Evolutionary conservation across 2,888 invertebrate species (phyloP).

Genomic region (Agrochola lychnidis): DNA sequence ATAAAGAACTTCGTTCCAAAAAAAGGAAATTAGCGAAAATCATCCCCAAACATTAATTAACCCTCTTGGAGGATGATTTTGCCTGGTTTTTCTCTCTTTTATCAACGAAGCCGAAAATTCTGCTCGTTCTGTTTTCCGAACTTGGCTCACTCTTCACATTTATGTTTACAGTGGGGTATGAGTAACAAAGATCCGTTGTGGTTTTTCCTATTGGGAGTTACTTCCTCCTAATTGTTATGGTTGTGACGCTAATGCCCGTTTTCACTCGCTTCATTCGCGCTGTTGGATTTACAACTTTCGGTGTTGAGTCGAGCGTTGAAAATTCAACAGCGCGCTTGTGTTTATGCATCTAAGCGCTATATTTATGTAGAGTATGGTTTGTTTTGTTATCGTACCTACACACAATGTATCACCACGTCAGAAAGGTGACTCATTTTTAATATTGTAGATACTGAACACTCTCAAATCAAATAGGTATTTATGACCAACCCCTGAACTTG

Average conservation of each 20-base stretch:
- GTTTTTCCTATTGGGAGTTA: slow-evolving; percentile 2
- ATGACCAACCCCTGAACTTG: no score
- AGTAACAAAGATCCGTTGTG: neutral
- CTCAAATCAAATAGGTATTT: no score
- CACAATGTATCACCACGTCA: neutral
- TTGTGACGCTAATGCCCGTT: neutral
- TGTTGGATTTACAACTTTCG: neutral
- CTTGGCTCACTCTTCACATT: slow-evolving; percentile 11
- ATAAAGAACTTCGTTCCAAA: no score
- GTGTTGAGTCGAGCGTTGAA: neutral
- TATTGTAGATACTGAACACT: no score
- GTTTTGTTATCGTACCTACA: neutral
- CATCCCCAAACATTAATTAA: no score
- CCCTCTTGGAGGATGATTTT: neutral
- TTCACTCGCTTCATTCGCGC: neutral
- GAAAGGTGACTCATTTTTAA: neutral
- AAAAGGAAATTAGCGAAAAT: no score
- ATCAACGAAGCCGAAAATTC: neutral
- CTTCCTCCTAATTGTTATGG: slow-evolving; percentile 13
- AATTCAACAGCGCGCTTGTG: neutral
- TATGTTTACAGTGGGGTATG: neutral
- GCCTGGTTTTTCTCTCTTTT: neutral
- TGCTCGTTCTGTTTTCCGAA: neutral
- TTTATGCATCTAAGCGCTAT: neutral
- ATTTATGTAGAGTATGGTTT: no score